Conservation (phyloP, 1,140 invertebrate species). For the Neoseiulus cucumeris region DNA sequence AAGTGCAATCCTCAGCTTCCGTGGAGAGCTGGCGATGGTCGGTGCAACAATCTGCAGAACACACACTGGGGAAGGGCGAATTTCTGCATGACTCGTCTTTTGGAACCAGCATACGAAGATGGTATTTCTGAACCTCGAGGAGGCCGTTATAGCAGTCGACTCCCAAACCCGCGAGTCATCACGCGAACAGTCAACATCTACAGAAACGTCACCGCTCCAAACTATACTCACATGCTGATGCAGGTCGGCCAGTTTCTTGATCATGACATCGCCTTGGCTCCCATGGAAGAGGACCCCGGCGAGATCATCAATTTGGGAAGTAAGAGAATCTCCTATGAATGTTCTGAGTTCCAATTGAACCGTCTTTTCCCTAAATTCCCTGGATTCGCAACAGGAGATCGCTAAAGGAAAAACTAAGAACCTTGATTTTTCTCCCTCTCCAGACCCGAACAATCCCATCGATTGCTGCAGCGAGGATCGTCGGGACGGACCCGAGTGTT, state of each 20-base stretch:
- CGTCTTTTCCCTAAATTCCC: background rate
- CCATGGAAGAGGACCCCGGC: background rate
- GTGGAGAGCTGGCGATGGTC: conserved; percentile 51
- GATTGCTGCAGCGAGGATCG: conserved; percentile 10
- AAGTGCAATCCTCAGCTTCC: conserved; percentile 21
- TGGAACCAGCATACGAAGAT: conserved; percentile 43
- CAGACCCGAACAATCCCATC: conserved; percentile 8
- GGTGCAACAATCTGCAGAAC: conserved; percentile 53
- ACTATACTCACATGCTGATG: conserved; percentile 29
- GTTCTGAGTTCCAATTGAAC: background rate
- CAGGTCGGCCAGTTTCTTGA: conserved; percentile 39
- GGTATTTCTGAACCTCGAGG: conserved; percentile 26
- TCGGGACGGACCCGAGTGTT: background rate
- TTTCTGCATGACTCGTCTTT: conserved; percentile 33
- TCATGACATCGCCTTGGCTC: conserved; percentile 28
- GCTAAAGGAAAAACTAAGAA: background rate
- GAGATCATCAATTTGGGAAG: conserved; percentile 8
- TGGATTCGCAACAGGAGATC: too few relatives aligned
- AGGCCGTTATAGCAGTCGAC: conserved; percentile 22
- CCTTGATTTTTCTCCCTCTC: background rate
- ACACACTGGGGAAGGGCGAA: conserved; percentile 41
- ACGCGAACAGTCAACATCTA: conserved; percentile 24
- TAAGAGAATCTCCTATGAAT: background rate
- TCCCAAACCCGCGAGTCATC: conserved; percentile 33
- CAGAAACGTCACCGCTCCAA: conserved; percentile 25